Percentiles rank a stretch among this genome's conserved stretches.
Conservation (phyloP, 2,113 vertebrate species). For the Trematomus loennbergii region DNA sequence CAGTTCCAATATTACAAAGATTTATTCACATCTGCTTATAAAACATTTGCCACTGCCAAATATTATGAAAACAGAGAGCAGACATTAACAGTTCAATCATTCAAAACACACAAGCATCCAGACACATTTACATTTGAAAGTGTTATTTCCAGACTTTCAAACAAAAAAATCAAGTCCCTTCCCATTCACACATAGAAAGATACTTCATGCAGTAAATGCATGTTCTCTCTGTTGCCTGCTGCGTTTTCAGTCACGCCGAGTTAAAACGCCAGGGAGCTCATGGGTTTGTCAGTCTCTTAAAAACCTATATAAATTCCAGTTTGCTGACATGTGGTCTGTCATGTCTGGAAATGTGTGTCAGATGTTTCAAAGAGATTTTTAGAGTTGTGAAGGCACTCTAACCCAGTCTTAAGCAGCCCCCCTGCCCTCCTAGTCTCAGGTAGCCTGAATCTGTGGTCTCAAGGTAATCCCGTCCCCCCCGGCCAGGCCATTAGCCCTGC, state of each 20-base stretch:
- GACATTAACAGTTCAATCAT: conserved; percentile 10
- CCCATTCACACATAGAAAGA: conserved; percentile 27
- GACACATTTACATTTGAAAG: conserved; percentile 29
- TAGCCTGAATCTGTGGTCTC: conserved; percentile 63
- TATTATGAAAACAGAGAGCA: conserved; percentile 54
- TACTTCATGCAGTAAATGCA: conserved; percentile 33
- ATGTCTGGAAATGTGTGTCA: conserved; percentile 13
- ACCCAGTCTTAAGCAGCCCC: conserved; percentile 17
- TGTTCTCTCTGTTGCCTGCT: conserved; percentile 12
- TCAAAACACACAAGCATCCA: not conserved
- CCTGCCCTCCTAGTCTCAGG: conserved; percentile 47
- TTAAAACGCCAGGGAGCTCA: conserved; percentile 42
- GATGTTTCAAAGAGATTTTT: conserved; percentile 30
- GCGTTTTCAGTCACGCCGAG: conserved; percentile 1
- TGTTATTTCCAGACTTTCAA: conserved; percentile 31
- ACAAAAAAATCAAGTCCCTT: conserved; percentile 22
- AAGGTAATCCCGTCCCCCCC: conserved; percentile 37
- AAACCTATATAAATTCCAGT: conserved; percentile 38
- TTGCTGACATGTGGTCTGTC: conserved; percentile 15
- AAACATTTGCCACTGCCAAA: conserved; percentile 49
- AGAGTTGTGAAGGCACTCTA: conserved; percentile 34
- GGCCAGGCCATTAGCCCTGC: conserved; percentile 61
- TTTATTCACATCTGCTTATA: conserved; percentile 54
- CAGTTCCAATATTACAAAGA: conserved; percentile 50
- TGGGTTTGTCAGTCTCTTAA: conserved; percentile 39